Percentiles rank a stretch among this genome's conserved stretches.
Conservation (phyloP, 2,113 vertebrate species). For the Perca fluviatilis region DNA sequence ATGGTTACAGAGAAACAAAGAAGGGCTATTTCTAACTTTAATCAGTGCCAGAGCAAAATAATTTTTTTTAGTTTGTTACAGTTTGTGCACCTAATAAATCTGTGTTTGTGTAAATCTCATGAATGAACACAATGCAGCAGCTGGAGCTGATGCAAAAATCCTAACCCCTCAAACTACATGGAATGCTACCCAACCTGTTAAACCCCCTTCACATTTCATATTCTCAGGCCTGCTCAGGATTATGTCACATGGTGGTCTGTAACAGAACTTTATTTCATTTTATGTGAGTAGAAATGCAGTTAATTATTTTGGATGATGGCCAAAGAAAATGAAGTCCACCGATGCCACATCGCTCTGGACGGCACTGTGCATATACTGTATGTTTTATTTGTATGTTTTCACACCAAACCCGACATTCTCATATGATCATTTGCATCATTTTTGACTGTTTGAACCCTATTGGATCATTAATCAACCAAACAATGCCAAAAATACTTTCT, state of each 20-base stretch:
- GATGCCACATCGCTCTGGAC: background rate
- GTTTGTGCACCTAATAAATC: conserved; percentile 31
- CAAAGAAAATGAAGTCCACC: conserved; percentile 29
- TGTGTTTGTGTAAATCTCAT: conserved; percentile 8
- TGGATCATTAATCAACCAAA: background rate
- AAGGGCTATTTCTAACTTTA: conserved; percentile 3
- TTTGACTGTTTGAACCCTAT: background rate
- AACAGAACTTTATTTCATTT: background rate
- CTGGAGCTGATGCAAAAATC: conserved; percentile 5
- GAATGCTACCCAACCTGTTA: background rate
- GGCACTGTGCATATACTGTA: background rate
- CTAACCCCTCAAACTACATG: conserved; percentile 18
- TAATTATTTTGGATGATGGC: conserved; percentile 16
- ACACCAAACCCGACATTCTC: background rate
- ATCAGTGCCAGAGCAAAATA: conserved; percentile 6
- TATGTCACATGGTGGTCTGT: background rate
- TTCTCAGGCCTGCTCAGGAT: background rate
- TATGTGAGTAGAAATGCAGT: conserved; percentile 16
- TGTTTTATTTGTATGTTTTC: background rate
- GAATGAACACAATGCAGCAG: conserved; percentile 6
- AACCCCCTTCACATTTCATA: background rate
- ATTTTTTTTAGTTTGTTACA: too few species aligned
- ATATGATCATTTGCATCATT: background rate
- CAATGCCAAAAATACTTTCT: background rate
- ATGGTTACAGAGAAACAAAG: conserved; percentile 16